These are phyloP conservation scores for Synanthedon tipuliformis DNA, from an alignment of 2,888 invertebrate species.

Conservation along the genomic window DNA sequence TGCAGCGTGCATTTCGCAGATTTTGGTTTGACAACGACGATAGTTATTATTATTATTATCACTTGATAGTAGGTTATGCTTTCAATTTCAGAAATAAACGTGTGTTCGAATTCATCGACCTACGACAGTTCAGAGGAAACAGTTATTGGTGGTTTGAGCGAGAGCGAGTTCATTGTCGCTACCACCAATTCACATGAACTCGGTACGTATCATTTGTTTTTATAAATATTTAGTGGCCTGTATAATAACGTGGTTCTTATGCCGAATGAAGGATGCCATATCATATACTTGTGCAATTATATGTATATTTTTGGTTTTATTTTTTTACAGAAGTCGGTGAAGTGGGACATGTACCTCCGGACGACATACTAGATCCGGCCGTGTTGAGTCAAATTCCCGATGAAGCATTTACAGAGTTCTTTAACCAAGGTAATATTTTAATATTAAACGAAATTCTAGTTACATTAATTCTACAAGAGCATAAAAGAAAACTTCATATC, in stretches of 20 bases:
- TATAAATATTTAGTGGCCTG: constrained; percentile 10
- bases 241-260: too few relatives aligned
- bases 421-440: constrained; percentile 64
- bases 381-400: constrained; percentile 56
- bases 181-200: constrained; percentile 48
- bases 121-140: constrained; percentile 75
- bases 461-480: background rate
- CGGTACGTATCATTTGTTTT: constrained; percentile 32
- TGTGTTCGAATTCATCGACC: constrained; percentile 72
- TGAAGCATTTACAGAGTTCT: constrained; percentile 70
- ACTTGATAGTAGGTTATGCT: background rate
- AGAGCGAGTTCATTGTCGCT: constrained; percentile 67
- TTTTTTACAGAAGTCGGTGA: constrained; percentile 20
- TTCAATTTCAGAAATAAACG: constrained; percentile 44
- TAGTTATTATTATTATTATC: too few relatives aligned
- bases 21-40: too few relatives aligned
- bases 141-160: constrained; percentile 70
- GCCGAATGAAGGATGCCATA: too few relatives aligned
- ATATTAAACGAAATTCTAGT: background rate
- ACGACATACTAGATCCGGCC: constrained; percentile 69
- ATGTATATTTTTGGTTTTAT: too few relatives aligned
- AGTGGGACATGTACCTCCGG: constrained; percentile 72
- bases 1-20: too few relatives aligned
- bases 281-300: too few relatives aligned
- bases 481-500: background rate